Conservation (phyloP, 2,888 invertebrate species). For the Odontocerum albicorne region DNA sequence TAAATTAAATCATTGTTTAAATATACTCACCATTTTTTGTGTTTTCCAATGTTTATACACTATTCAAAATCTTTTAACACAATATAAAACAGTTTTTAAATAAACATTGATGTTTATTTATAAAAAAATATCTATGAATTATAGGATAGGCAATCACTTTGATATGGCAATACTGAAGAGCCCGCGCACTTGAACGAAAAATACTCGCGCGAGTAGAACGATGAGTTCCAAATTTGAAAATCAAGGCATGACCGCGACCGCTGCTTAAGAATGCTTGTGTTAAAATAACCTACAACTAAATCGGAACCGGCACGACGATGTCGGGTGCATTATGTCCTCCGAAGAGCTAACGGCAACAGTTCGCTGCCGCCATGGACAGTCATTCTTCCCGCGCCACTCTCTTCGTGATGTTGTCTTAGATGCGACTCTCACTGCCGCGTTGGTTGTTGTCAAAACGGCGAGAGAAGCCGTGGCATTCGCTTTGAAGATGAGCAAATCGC, state of each 20-base stretch:
- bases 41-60: too few relatives aligned
- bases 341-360: constrained; percentile 10
- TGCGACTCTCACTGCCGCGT: constrained; percentile 11
- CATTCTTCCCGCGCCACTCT: constrained; percentile 20
- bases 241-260: constrained; percentile 21
- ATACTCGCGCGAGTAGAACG: background rate
- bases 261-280: constrained; percentile 14
- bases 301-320: constrained; percentile 20
- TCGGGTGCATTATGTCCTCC: constrained; percentile 25
- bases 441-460: too few relatives aligned
- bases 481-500: too few relatives aligned
- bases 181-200: background rate
- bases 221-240: constrained; percentile 10
- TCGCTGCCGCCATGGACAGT: constrained; percentile 7
- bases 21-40: too few relatives aligned
- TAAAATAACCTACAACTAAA: constrained; percentile 23
- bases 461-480: too few relatives aligned
- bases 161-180: background rate
- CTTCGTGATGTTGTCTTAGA: constrained; percentile 5
- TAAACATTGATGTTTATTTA: too few relatives aligned
- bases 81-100: too few relatives aligned
- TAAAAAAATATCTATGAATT: too few relatives aligned
- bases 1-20: too few relatives aligned
- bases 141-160: background rate
- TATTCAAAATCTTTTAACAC: too few relatives aligned